A percentile compares a stretch with the other conserved stretches of the same genome.
Conservation (phyloP, 2,888 invertebrate species). For the Drosophila nr. perissopoda region DNA sequence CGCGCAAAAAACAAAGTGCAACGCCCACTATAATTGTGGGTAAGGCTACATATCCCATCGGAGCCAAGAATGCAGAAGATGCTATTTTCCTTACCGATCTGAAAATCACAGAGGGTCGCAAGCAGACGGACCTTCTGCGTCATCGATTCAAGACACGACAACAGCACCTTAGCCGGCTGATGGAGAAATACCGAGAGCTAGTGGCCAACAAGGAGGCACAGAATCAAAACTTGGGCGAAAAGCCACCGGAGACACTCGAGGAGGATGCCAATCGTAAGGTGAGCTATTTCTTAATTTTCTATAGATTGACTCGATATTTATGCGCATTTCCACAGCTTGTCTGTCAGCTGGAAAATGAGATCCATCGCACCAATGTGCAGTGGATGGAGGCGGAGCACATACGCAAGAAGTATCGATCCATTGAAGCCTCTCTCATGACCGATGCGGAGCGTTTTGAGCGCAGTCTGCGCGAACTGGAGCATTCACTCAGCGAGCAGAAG, state of each 20-base stretch:
- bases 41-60: conserved; percentile 84
- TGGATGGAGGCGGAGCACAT: conserved; percentile 93
- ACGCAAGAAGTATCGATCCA: conserved; percentile 90
- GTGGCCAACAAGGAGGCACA: conserved; percentile 87
- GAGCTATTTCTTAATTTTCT: conserved; percentile 7
- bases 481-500: conserved; percentile 88
- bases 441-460: conserved; percentile 91
- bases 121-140: conserved; percentile 90
- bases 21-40: conserved; percentile 81
- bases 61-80: conserved; percentile 86
- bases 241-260: conserved; percentile 85
- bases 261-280: conserved; percentile 90
- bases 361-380: conserved; percentile 92
- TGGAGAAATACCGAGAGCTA: conserved; percentile 88
- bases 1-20: conserved; percentile 52
- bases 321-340: conserved; percentile 85
- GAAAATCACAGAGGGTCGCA: conserved; percentile 89
- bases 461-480: conserved; percentile 89
- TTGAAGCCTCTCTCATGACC: conserved; percentile 89
- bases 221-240: conserved; percentile 81
- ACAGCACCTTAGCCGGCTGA: conserved; percentile 86
- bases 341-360: conserved; percentile 91
- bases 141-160: conserved; percentile 89
- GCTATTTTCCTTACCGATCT: conserved; percentile 88
- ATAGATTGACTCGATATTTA: no score